Conservation (phyloP, 1,140 invertebrate species). For the Callitettix versicolor region DNA sequence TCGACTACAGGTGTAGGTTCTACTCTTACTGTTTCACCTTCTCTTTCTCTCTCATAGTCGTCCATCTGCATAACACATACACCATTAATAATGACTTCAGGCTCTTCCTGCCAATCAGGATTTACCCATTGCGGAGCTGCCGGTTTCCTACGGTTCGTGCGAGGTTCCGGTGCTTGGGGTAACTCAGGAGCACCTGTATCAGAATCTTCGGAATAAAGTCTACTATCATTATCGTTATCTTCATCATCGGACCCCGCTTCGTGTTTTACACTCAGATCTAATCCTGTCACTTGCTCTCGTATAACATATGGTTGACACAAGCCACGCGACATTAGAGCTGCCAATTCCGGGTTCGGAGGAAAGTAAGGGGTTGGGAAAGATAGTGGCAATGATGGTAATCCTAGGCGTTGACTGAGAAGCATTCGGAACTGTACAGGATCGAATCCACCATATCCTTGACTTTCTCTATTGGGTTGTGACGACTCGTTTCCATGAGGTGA, state of each 20-base stretch:
- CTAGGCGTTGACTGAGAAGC: slow-evolving; percentile 71
- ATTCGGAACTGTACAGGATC: slow-evolving; percentile 85
- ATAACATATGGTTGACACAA: slow-evolving; percentile 36
- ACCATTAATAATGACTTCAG: slow-evolving; percentile 80
- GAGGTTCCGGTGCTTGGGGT: slow-evolving; percentile 24
- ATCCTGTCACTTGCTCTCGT: slow-evolving; percentile 55
- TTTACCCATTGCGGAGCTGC: slow-evolving; percentile 95
- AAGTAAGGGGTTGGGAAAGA: slow-evolving; percentile 65
- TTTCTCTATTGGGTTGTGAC: slow-evolving; percentile 24
- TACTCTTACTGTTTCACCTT: slow-evolving; percentile 56
- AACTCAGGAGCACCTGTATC: slow-evolving; percentile 35
- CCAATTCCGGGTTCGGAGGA: slow-evolving; percentile 56
- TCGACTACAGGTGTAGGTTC: slow-evolving; percentile 57
- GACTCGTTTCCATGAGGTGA: slow-evolving; percentile 60
- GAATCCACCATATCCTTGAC: slow-evolving; percentile 39
- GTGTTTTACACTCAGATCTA: slow-evolving; percentile 72
- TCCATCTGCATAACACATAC: slow-evolving; percentile 81
- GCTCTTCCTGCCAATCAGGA: slow-evolving; percentile 76
- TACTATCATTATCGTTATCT: slow-evolving; percentile 56
- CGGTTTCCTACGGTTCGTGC: slow-evolving; percentile 64
- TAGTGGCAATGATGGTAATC: slow-evolving; percentile 40
- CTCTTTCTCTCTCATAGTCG: slow-evolving; percentile 50
- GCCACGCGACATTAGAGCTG: slow-evolving; percentile 54
- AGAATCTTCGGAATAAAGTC: slow-evolving; percentile 66
- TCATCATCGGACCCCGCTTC: slow-evolving; percentile 65